Evolutionary conservation across 2,113 vertebrate species (phyloP).

Genomic region (Silurus meridionalis): DNA sequence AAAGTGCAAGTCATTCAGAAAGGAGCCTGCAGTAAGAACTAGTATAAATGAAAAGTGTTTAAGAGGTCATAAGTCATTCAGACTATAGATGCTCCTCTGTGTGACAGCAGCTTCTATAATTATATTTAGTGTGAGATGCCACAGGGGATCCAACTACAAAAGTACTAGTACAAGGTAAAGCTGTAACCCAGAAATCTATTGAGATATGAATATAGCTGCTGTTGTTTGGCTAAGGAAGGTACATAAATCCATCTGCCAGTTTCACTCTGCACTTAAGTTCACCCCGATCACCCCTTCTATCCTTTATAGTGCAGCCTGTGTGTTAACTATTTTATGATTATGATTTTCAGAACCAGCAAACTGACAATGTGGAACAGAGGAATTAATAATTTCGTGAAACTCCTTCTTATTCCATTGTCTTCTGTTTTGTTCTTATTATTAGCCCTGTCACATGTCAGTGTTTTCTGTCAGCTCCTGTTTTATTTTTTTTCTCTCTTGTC

Average conservation of each 20-base stretch:
- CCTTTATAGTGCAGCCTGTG: background rate
- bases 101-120: slow-evolving; percentile 47
- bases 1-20: background rate
- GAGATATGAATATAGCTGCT: slow-evolving; percentile 51
- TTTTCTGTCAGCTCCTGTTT: background rate
- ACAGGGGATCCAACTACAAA: slow-evolving; percentile 27
- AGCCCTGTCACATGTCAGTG: background rate
- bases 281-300: slow-evolving; percentile 9
- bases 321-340: background rate
- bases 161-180: slow-evolving; percentile 38
- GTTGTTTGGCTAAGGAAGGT: slow-evolving; percentile 2
- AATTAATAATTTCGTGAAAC: background rate
- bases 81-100: slow-evolving; percentile 20
- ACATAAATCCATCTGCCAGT: slow-evolving; percentile 29
- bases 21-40: background rate
- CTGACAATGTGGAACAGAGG: background rate
- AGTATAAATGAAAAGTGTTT: background rate
- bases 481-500: background rate
- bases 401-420: background rate
- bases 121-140: slow-evolving; percentile 27
- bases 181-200: slow-evolving; percentile 54
- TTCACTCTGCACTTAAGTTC: slow-evolving; percentile 53
- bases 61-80: background rate
- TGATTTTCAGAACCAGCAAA: background rate
- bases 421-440: background rate